Conservation (phyloP, 2,888 invertebrate genomes). For the Luffia ferchaultella region DNA sequence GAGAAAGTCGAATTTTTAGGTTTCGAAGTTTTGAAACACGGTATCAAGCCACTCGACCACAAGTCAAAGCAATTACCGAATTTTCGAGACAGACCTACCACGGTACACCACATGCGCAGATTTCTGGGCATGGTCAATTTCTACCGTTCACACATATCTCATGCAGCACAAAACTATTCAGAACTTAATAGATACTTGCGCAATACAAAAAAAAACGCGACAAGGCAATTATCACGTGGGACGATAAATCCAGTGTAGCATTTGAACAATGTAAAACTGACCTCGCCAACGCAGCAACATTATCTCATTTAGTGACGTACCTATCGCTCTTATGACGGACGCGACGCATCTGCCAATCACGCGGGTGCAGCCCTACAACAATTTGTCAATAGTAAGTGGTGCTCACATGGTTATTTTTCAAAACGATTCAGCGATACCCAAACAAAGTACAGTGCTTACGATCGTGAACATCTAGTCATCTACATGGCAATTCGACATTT, state of each 20-base stretch:
- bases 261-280: conserved; percentile 10
- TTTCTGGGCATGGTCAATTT: conserved; percentile 11
- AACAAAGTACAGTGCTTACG: not conserved
- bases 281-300: conserved; percentile 3
- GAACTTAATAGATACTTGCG: conserved; percentile 5
- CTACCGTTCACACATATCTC: conserved; percentile 7
- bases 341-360: conserved; percentile 6
- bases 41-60: not conserved
- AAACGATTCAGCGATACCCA: conserved; percentile 9
- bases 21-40: not conserved
- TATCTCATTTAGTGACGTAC: conserved; percentile 5
- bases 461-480: not conserved
- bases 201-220: conserved; percentile 8
- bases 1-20: not conserved
- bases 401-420: conserved; percentile 12
- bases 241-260: conserved; percentile 4
- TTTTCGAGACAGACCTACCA: conserved; percentile 2
- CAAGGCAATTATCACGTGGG: conserved; percentile 7
- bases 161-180: conserved; percentile 7
- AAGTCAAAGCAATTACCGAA: conserved; percentile 4
- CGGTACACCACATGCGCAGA: conserved; percentile 1
- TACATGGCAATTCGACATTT: not conserved
- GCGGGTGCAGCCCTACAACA: conserved; percentile 11
- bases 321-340: conserved; percentile 5
- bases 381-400: conserved; percentile 3